Conservation (phyloP, 1,140 invertebrate species). For the Drosophila tristis region DNA sequence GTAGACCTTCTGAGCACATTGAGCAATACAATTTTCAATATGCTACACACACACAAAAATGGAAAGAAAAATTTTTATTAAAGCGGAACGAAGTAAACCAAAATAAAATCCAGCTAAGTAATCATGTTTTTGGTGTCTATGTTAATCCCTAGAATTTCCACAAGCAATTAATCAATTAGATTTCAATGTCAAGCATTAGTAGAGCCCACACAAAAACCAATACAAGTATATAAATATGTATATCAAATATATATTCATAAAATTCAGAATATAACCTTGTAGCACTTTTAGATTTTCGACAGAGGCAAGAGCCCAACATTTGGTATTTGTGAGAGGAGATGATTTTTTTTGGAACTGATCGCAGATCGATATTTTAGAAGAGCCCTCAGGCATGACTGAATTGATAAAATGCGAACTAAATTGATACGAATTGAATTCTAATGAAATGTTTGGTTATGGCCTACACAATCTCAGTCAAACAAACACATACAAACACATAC, state of each 20-base stretch:
- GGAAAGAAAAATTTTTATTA: not conserved
- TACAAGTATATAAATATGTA: slow-evolving; percentile 41
- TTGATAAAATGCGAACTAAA: slow-evolving; percentile 58
- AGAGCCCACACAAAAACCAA: slow-evolving; percentile 49
- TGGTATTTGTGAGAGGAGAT: slow-evolving; percentile 27
- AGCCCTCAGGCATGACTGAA: slow-evolving; percentile 74
- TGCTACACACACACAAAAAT: slow-evolving; percentile 20
- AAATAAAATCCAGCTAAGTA: slow-evolving; percentile 47
- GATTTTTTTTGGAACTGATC: slow-evolving; percentile 52
- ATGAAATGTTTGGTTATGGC: slow-evolving; percentile 61
- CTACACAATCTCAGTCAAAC: slow-evolving; percentile 35
- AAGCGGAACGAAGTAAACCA: not conserved
- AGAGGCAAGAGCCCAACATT: slow-evolving; percentile 45
- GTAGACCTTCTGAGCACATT: slow-evolving; percentile 57
- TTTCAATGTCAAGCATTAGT: slow-evolving; percentile 64
- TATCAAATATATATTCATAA: slow-evolving; percentile 43
- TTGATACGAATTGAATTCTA: slow-evolving; percentile 53
- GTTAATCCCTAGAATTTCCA: slow-evolving; percentile 75
- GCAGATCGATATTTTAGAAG: slow-evolving; percentile 62
- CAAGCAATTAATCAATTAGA: slow-evolving; percentile 76
- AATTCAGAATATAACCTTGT: slow-evolving; percentile 44
- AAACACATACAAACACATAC: slow-evolving; percentile 14
- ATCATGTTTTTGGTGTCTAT: slow-evolving; percentile 78
- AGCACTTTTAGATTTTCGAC: slow-evolving; percentile 52
- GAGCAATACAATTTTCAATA: slow-evolving; percentile 57